Conservation (phyloP, 2,113 vertebrate species). For the Chlamydotis undulata region DNA sequence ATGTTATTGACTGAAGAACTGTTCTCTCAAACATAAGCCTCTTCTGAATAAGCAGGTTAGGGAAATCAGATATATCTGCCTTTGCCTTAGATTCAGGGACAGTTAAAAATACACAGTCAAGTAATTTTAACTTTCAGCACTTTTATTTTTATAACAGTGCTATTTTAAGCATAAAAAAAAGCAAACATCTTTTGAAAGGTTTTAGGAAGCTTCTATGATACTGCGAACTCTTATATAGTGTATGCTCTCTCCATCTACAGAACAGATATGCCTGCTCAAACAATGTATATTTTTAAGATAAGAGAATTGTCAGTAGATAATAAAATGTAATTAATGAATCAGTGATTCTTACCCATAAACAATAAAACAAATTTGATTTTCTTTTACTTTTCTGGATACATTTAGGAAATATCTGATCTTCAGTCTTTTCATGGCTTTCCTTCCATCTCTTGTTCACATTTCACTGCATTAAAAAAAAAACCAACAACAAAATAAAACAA, state of each 20-base stretch:
- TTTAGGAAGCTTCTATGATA: background rate
- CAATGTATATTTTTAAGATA: background rate
- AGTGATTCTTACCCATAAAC: background rate
- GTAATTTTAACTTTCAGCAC: background rate
- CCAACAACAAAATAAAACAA: background rate
- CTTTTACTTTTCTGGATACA: background rate
- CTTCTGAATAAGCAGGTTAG: background rate
- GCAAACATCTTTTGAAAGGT: background rate
- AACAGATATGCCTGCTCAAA: background rate
- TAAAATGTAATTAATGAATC: background rate
- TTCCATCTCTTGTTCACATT: background rate
- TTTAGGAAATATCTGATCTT: background rate
- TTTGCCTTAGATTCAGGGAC: background rate
- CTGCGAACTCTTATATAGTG: rapidly evolving
- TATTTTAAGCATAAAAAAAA: background rate
- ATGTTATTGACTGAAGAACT: background rate
- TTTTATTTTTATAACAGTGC: background rate
- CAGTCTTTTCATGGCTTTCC: background rate
- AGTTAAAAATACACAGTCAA: background rate
- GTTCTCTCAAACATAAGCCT: background rate
- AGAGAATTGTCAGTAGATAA: background rate
- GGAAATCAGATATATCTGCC: background rate
- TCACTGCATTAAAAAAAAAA: background rate
- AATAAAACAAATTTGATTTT: background rate
- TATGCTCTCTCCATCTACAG: background rate